These are phyloP conservation scores for Gouania willdenowi DNA, from an alignment of 2,797 vertebrate genomes.

Conservation along the genomic window DNA sequence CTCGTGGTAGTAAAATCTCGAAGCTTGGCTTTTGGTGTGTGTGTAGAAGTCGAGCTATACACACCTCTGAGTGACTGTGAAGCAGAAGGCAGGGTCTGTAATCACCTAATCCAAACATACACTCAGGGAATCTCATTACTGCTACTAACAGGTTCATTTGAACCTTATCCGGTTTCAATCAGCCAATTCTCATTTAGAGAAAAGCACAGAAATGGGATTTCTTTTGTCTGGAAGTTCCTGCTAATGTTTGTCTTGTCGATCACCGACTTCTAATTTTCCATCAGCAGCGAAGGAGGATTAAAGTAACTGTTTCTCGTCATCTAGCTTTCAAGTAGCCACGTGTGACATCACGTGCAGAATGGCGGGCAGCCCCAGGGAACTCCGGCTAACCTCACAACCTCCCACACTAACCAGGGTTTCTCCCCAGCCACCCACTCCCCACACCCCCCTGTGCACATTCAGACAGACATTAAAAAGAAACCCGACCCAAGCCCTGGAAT, in stretches of 20 bases:
- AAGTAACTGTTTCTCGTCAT: slow-evolving; percentile 55
- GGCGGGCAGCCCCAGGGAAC: slow-evolving; percentile 66
- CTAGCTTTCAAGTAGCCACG: slow-evolving; percentile 27
- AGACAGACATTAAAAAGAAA: slow-evolving; percentile 83
- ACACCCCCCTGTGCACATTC: slow-evolving; percentile 59
- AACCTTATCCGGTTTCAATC: slow-evolving; percentile 82
- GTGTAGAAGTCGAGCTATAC: slow-evolving; percentile 2
- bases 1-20: slow-evolving; percentile 37
- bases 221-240: slow-evolving; percentile 64
- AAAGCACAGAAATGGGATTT: slow-evolving; percentile 67
- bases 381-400: slow-evolving; percentile 60
- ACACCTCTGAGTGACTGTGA: slow-evolving; percentile 45
- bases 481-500: slow-evolving; percentile 75
- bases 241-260: slow-evolving; percentile 73
- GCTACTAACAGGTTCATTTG: slow-evolving; percentile 74
- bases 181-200: slow-evolving; percentile 61
- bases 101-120: slow-evolving; percentile 83
- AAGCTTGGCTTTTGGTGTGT: not conserved
- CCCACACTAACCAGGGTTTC: slow-evolving; percentile 41
- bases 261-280: slow-evolving; percentile 44
- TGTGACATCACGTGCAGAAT: slow-evolving; percentile 71
- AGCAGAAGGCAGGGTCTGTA: slow-evolving; percentile 71
- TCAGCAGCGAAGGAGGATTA: slow-evolving; percentile 38
- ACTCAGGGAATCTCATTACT: slow-evolving; percentile 79
- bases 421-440: slow-evolving; percentile 37